phyloP scores from a whole-genome alignment of 1,140 invertebrate genomes.

The Nymphalis io region DNA sequence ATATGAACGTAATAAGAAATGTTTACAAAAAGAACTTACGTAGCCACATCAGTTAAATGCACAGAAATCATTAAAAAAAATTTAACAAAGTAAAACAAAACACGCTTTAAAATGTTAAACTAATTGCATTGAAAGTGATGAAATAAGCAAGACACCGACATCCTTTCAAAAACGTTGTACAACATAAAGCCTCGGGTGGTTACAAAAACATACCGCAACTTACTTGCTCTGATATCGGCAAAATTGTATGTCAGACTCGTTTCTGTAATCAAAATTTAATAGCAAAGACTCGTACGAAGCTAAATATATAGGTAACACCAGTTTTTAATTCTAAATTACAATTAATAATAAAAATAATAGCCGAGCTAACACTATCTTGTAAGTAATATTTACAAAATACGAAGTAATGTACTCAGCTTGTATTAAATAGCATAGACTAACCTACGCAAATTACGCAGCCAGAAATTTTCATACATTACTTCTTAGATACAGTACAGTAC shows the following conservation, averaged over 20 bases:
- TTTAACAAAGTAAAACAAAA: not conserved
- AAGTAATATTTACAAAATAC: not conserved
- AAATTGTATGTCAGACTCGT: constrained; percentile 40
- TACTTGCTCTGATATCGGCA: constrained; percentile 43
- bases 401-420: not conserved
- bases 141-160: constrained; percentile 28
- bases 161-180: constrained; percentile 18
- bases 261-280: constrained; percentile 47
- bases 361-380: not conserved
- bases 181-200: constrained; percentile 33
- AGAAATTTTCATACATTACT: not conserved
- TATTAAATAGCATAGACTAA: not conserved
- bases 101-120: not conserved
- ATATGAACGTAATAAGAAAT: not conserved
- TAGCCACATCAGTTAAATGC: not conserved
- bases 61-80: not conserved
- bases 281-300: constrained; percentile 45
- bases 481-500: not conserved
- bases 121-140: constrained; percentile 4
- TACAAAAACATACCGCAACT: constrained; percentile 41
- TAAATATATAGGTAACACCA: constrained; percentile 30
- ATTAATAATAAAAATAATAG: not conserved
- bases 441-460: not conserved
- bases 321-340: constrained; percentile 5
- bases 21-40: not conserved